These are phyloP conservation scores for Torymus auratus DNA, from an alignment of 2,888 invertebrate species.

Conservation along the genomic window DNA sequence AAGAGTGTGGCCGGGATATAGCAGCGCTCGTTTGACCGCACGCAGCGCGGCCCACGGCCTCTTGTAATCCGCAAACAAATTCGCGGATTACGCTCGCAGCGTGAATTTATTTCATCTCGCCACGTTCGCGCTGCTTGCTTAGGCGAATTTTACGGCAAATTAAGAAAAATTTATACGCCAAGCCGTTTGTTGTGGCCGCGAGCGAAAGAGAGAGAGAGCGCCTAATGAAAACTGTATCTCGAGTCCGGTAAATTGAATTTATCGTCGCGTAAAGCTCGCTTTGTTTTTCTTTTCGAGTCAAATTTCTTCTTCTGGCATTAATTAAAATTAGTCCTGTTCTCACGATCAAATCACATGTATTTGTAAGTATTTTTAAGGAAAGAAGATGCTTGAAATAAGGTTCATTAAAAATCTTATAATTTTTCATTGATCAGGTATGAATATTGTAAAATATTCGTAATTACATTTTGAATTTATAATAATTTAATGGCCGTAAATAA, in stretches of 20 bases:
- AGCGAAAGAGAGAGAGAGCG: not conserved
- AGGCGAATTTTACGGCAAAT: constrained; percentile 21
- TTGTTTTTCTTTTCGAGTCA: no score
- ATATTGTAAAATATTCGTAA: no score
- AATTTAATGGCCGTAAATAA: no score
- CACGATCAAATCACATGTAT: not conserved
- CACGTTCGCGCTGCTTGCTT: constrained; percentile 40
- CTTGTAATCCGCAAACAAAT: constrained; percentile 73
- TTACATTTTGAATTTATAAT: no score
- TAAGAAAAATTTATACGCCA: constrained; percentile 27
- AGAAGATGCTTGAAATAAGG: no score
- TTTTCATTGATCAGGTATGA: no score
- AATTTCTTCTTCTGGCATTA: constrained; percentile 33
- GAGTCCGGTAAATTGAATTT: not conserved
- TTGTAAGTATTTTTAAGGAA: no score
- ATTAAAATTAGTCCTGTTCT: not conserved
- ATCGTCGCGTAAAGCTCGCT: no score
- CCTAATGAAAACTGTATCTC: constrained; percentile 8
- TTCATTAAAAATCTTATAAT: no score
- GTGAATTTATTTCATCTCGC: constrained; percentile 74
- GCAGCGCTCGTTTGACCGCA: constrained; percentile 69
- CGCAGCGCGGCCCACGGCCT: constrained; percentile 67
- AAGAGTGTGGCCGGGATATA: not conserved
- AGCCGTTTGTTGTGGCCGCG: not conserved
- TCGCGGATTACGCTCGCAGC: constrained; percentile 75